Evolutionary conservation across 1,140 invertebrate genomes (phyloP), one percentile per base, ranked within the genome.

Genomic region (Bombus pascuorum): DNA sequence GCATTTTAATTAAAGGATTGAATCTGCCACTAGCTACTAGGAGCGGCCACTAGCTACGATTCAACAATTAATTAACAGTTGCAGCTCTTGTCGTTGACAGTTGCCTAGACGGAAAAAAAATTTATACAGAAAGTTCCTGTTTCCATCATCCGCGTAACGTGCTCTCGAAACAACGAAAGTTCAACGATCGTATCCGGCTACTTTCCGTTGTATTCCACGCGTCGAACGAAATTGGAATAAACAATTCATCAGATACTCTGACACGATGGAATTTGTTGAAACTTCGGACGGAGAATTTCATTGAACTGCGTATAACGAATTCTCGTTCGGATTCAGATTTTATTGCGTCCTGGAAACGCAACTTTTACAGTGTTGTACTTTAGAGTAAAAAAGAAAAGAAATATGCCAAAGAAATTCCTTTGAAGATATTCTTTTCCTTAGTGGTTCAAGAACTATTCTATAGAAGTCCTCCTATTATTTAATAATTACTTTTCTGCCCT

Each of bases 31-130:
- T 22, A 53, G 47, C 18, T 53, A 6, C 47, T 53, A n/a, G 57
- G 37, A 74, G 25, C 37, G 12, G 37, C 18, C 39, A 15, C 28
- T n/a, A 13, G 25, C 70, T 18, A n/a, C 47, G 53, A 34, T 39
- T 37, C 34, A 37, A 65, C 59, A 25, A 78, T 78, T 62, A 78
- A 78, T 78, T 78, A 78, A 62, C 59, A 34, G 22, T 77, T 75
- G 13, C 32, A 13, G 34, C 34, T 59, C 34, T 28, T n/a, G 47
- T 75, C 53, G 6, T 22, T 37, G 32, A 15, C 25, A 76, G 74
- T 37, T 59, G 74, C 53, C 42, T 34, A 8, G 25, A 1, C 1
- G 9, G 3, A 53, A 6, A 22, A 12, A 76, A 37, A 59, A 57
- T 59, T 76, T 37, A 37, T 39, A 39, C 13, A 25, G n/a, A 37